A percentile compares a stretch with the other conserved stretches of the same genome.
These are phyloP conservation scores for Tenthredo notha DNA, from an alignment of 2,888 invertebrate species.

Conservation along the genomic window DNA sequence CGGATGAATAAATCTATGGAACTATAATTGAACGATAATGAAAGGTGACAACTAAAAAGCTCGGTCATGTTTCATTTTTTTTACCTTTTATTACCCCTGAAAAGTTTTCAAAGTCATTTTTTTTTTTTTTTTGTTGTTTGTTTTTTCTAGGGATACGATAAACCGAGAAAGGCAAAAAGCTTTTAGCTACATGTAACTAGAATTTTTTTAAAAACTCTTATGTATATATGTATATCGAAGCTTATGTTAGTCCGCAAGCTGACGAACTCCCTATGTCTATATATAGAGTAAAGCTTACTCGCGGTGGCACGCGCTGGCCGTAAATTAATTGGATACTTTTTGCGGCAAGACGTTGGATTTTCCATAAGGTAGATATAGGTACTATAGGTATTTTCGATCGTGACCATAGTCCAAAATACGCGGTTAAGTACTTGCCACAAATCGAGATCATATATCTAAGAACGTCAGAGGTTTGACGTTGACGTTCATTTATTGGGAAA, in stretches of 20 bases:
- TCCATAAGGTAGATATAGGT: not conserved
- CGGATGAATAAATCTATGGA: conserved; percentile 32
- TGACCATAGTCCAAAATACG: conserved; percentile 35
- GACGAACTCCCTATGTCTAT: conserved; percentile 59
- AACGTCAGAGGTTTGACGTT: not conserved
- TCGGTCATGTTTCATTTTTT: not conserved
- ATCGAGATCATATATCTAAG: not conserved
- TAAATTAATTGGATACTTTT: conserved; percentile 72
- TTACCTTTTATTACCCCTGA: not conserved
- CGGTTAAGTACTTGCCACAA: not conserved
- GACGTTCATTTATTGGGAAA: not conserved
- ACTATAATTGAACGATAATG: conserved; percentile 20
- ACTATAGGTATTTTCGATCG: conserved; percentile 3
- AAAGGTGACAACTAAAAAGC: not conserved
- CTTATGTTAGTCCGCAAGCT: conserved; percentile 16
- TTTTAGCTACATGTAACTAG: not conserved
- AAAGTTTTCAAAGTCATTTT: not conserved
- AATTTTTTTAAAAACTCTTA: not conserved
- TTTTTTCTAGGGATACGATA: too few relatives aligned
- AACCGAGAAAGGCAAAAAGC: conserved; percentile 10
- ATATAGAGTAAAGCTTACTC: conserved; percentile 67
- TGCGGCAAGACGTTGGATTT: conserved; percentile 55
- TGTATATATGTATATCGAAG: not conserved
- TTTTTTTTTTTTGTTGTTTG: not conserved
- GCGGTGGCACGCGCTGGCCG: conserved; percentile 72